Evolutionary conservation across 1,140 invertebrate species (phyloP).

Genomic region (Melanaphis sacchari): DNA sequence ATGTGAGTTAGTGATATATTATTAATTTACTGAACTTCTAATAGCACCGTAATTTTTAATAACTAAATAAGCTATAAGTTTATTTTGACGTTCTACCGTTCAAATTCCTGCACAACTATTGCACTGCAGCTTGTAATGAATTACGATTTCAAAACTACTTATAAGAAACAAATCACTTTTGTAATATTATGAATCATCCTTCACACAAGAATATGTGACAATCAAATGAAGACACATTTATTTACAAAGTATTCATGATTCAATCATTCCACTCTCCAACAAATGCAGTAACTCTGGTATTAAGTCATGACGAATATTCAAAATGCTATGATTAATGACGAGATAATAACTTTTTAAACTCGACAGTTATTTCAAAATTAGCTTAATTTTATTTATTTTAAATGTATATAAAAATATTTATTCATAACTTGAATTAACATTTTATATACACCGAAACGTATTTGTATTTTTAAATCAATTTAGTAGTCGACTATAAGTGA

Average conservation of each 20-base stretch:
- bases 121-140: background rate
- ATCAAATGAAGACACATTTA: background rate
- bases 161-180: background rate
- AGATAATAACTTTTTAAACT: background rate
- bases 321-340: background rate
- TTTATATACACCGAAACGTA: background rate
- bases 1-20: background rate
- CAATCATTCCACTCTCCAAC: background rate
- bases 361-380: background rate
- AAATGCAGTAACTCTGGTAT: background rate
- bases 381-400: background rate
- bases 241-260: background rate
- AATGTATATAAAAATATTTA: too few species aligned
- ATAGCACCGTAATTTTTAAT: background rate
- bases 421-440: too few species aligned
- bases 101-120: background rate
- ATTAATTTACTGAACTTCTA: background rate
- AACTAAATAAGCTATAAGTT: background rate
- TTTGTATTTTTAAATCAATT: background rate
- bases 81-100: background rate
- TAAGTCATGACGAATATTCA: background rate
- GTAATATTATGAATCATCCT: background rate
- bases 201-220: background rate
- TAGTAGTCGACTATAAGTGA: too few species aligned
- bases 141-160: background rate